These are phyloP conservation scores for Gulo gulo DNA, from an alignment of 2,113 vertebrate species.

Conservation along the genomic window DNA sequence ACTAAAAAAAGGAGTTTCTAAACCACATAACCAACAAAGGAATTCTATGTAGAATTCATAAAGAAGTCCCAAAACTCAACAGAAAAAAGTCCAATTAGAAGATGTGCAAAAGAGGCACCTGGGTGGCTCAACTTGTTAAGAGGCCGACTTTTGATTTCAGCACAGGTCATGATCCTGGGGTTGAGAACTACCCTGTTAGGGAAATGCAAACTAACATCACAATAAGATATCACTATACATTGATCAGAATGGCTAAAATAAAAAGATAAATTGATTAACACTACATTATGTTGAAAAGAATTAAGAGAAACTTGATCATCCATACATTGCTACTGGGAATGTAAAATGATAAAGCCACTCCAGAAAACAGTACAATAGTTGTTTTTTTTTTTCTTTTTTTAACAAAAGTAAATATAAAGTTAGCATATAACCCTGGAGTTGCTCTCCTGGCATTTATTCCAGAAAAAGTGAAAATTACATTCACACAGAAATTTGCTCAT, in stretches of 20 bases:
- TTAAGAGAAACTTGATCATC: not conserved
- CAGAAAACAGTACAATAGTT: not conserved
- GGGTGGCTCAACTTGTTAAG: not conserved
- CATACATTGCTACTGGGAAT: not conserved
- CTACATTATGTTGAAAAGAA: not conserved
- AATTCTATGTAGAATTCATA: not conserved
- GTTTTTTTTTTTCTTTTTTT: not conserved
- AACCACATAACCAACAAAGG: not conserved
- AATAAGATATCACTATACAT: not conserved
- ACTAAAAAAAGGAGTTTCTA: not conserved
- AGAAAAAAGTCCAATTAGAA: not conserved
- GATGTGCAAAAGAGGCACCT: not conserved
- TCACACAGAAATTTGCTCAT: not conserved
- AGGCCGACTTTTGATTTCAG: not conserved
- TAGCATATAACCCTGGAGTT: not conserved
- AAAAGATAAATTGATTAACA: not conserved
- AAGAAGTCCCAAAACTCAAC: not conserved
- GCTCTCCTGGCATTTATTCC: not conserved
- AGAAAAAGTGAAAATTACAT: not conserved
- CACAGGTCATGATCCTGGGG: not conserved
- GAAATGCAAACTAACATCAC: not conserved
- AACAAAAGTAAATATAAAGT: not conserved
- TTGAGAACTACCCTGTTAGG: not conserved
- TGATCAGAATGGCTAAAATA: not conserved
- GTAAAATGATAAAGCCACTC: not conserved